Evolutionary conservation across 2,113 vertebrate genomes (phyloP), one percentile per base, ranked within the genome.

Genomic region (Stegastes partitus): DNA sequence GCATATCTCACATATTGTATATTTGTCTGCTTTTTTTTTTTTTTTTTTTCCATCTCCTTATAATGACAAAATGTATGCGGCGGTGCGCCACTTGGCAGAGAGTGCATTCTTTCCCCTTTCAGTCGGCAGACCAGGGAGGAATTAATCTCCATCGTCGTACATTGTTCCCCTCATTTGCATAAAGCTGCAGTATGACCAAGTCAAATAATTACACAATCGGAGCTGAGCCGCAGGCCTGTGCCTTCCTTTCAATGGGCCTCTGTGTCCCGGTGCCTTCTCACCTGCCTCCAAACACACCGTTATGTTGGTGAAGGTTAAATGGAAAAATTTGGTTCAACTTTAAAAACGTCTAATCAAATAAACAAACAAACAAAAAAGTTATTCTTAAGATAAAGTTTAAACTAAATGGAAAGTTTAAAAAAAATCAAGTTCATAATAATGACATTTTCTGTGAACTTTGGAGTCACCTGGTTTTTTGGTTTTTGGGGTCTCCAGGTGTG

Each of bases 121-220:
- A 96, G 92, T 93, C 93, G 62, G 89, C 82, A 93, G 91, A 95
- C 89, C 94, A 94, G 93, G 93, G 92, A 93, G 91, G 94, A 95
- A 93, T 94, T 92, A 93, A 94, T 90, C 90, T 94, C 90, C 88
- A 93, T 94, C 95, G 87, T 90, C 90, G 87, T 64, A 85, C 95
- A 93, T 97, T 97, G 96, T 97, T 95, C 90, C 11, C 68, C 79
- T 86, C 73, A 98, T 98, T 97, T 97, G 96, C 96, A 98, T 98
- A 97, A 97, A 98, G 96, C 96, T 97, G 96, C 95, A 94, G 81
- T 81, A 95, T 96, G 95, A 95, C 94, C 91, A 94, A 96, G 96
- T 96, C 94, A 96, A 96, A 96, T 96, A 96, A 96, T 96, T 95
- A 95, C 95, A 93, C 95, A 95, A 92, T 92, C 90, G 86, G 82